phyloP scores from a whole-genome alignment of 2,797 vertebrate genomes.

The Pangasius macronema region DNA sequence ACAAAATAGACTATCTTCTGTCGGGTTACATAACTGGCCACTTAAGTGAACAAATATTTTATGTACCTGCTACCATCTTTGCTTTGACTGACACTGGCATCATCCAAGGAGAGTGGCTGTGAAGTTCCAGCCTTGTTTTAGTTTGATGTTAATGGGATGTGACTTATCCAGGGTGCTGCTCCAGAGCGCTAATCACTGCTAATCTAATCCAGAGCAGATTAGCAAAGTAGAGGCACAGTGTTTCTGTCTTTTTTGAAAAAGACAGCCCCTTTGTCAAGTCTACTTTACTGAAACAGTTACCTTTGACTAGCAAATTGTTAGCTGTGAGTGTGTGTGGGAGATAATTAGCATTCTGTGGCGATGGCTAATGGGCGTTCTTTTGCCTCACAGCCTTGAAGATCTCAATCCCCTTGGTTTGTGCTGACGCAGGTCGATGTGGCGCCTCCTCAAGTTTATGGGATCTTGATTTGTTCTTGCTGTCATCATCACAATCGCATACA shows the following conservation, averaged over 20 bases:
- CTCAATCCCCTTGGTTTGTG: neutral
- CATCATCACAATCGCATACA: constrained; percentile 68
- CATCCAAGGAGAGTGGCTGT: neutral
- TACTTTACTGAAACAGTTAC: neutral
- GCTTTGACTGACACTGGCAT: neutral
- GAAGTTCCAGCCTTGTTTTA: constrained; percentile 4
- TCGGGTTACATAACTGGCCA: neutral
- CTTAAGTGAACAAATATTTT: neutral
- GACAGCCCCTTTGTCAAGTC: constrained; percentile 28
- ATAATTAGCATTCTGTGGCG: neutral
- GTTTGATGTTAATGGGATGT: constrained; percentile 62
- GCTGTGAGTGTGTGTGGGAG: neutral
- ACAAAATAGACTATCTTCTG: neutral
- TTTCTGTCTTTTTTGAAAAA: constrained; percentile 32
- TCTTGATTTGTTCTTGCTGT: constrained; percentile 43
- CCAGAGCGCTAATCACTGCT: constrained; percentile 78
- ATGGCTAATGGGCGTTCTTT: neutral
- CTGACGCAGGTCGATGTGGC: constrained; percentile 20
- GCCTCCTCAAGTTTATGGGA: constrained; percentile 19
- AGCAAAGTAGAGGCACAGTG: constrained; percentile 62
- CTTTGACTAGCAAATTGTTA: constrained; percentile 8
- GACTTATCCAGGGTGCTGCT: constrained; percentile 76
- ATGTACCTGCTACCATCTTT: neutral
- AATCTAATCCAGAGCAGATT: constrained; percentile 81
- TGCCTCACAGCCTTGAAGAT: neutral